phyloP scores from a whole-genome alignment of 2,888 invertebrate genomes.

The Patella depressa region DNA sequence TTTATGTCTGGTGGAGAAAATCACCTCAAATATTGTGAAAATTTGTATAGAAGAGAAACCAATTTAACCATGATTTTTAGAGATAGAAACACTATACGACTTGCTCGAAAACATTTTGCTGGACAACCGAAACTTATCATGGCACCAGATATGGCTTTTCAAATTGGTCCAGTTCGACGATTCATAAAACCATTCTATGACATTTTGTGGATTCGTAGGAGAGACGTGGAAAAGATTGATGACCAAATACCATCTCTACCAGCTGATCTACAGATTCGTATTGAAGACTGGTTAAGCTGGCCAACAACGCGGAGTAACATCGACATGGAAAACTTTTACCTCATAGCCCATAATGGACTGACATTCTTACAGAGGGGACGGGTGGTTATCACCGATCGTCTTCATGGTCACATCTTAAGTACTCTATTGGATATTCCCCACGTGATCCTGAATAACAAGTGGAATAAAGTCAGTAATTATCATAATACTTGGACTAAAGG shows the following conservation, averaged over 20 bases:
- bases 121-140: constrained; percentile 22
- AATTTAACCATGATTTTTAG: constrained; percentile 3
- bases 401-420: constrained; percentile 42
- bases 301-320: constrained; percentile 7
- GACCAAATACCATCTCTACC: constrained; percentile 24
- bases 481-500: constrained; percentile 35
- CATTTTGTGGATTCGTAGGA: constrained; percentile 36
- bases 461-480: constrained; percentile 31
- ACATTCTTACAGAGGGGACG: constrained; percentile 36
- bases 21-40: not conserved
- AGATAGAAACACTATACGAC: constrained; percentile 11
- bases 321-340: constrained; percentile 28
- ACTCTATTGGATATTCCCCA: constrained; percentile 39
- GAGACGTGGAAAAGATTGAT: constrained; percentile 26
- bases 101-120: constrained; percentile 20
- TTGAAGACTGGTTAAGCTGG: constrained; percentile 24
- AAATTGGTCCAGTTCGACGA: constrained; percentile 32
- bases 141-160: constrained; percentile 41
- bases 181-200: constrained; percentile 36
- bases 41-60: not conserved
- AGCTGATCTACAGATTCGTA: not conserved
- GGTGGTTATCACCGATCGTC: constrained; percentile 40
- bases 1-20: not conserved
- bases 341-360: constrained; percentile 25
- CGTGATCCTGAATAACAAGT: constrained; percentile 40